phyloP scores from a whole-genome alignment of 2,797 vertebrate species.

The Streptopelia turtur region DNA sequence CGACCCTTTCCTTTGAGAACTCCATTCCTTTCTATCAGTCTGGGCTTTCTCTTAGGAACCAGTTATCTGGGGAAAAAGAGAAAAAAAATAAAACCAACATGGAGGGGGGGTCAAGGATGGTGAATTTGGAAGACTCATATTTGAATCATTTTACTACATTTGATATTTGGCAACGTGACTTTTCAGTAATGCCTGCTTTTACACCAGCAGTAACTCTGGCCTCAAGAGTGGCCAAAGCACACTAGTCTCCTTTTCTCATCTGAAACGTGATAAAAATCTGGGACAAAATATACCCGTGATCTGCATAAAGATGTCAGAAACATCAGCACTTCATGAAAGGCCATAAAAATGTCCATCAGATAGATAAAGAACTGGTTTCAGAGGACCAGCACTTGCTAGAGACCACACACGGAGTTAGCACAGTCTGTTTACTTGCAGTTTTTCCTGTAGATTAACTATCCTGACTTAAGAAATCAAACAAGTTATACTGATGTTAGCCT shows the following conservation, averaged over 20 bases:
- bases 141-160: neutral
- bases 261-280: neutral
- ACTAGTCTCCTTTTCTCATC: neutral
- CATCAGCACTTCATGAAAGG: neutral
- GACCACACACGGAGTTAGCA: neutral
- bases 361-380: neutral
- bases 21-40: neutral
- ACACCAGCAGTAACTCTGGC: neutral
- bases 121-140: neutral
- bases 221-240: neutral
- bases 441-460: neutral
- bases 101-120: fast-evolving
- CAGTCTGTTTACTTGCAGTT: neutral
- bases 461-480: neutral
- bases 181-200: neutral
- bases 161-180: neutral
- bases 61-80: fast-evolving
- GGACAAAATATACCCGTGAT: neutral
- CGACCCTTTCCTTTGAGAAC: neutral
- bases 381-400: neutral
- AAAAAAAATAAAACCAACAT: too few species aligned
- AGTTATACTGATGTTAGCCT: neutral
- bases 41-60: neutral
- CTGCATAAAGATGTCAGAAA: neutral
- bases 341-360: neutral